Percentiles rank a stretch among this genome's conserved stretches.
Conservation (phyloP, 2,888 invertebrate species). For the Trisateles emortualis region DNA sequence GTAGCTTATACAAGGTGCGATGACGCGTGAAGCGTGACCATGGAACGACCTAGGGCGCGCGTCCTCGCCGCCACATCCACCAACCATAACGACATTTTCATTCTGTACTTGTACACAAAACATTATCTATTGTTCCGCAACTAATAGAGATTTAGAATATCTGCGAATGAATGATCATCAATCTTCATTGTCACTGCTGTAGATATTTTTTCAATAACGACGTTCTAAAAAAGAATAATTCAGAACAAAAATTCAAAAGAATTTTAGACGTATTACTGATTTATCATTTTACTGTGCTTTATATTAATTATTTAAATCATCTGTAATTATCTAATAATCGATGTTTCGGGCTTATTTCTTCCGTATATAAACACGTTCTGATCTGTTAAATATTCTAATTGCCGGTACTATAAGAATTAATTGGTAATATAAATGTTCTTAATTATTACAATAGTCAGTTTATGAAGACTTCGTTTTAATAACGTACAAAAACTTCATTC, state of each 20-base stretch:
- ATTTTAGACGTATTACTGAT: no score
- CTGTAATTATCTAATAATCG: background rate
- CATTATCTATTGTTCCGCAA: conserved; percentile 56
- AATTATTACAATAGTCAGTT: no score
- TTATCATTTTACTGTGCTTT: no score
- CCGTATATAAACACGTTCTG: background rate
- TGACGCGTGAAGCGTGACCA: conserved; percentile 79
- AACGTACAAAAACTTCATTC: conserved; percentile 15
- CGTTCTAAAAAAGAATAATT: background rate
- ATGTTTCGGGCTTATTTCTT: background rate
- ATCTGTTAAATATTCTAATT: background rate
- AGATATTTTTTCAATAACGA: conserved; percentile 12
- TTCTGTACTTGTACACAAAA: conserved; percentile 45
- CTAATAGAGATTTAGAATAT: conserved; percentile 46
- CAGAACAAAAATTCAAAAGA: no score
- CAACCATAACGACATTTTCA: conserved; percentile 73
- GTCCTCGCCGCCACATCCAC: conserved; percentile 70
- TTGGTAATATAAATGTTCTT: no score
- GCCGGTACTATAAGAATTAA: no score
- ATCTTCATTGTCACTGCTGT: conserved; percentile 21
- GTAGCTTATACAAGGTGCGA: conserved; percentile 58
- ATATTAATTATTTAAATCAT: no score
- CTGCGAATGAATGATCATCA: conserved; percentile 24
- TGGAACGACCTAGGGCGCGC: conserved; percentile 74
- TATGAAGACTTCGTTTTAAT: no score